A percentile compares a stretch with the other conserved stretches of the same genome.
Conservation (phyloP, 2,113 vertebrate genomes). For the Tautogolabrus adspersus region DNA sequence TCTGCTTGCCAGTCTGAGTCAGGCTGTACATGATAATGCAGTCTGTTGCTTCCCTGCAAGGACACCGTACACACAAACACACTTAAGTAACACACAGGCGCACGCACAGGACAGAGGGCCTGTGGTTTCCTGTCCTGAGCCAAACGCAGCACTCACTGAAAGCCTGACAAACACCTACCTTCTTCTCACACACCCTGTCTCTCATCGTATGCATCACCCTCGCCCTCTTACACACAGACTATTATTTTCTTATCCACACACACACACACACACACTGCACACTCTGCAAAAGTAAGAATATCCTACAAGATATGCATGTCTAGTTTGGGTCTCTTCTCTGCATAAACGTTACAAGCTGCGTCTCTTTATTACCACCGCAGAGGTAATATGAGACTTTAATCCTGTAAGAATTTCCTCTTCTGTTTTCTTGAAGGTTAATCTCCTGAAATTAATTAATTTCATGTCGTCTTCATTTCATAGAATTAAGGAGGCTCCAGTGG, state of each 20-base stretch:
- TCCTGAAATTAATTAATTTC: neutral
- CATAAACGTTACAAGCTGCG: too few relatives aligned
- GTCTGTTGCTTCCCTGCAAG: slow-evolving; percentile 40
- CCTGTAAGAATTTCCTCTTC: neutral
- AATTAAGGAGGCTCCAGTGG: neutral
- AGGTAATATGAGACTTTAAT: too few relatives aligned
- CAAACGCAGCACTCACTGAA: slow-evolving; percentile 16
- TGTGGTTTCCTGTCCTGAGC: slow-evolving; percentile 23
- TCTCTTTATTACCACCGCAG: too few relatives aligned
- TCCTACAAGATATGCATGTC: neutral
- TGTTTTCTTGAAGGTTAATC: neutral
- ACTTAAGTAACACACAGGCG: neutral
- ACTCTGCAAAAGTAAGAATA: neutral
- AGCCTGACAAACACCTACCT: slow-evolving; percentile 24
- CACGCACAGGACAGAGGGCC: neutral
- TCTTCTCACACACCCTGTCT: slow-evolving; percentile 9
- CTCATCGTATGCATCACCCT: slow-evolving; percentile 4
- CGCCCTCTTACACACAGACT: neutral
- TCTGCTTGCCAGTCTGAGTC: slow-evolving; percentile 43
- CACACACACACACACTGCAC: neutral
- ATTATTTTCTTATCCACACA: neutral
- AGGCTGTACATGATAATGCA: slow-evolving; percentile 54
- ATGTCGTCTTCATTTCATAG: neutral
- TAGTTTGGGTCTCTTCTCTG: too few relatives aligned
- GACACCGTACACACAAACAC: slow-evolving; percentile 8